Evolutionary conservation across 2,888 invertebrate genomes (phyloP).

Genomic region (Heteromyza rotundicornis): DNA sequence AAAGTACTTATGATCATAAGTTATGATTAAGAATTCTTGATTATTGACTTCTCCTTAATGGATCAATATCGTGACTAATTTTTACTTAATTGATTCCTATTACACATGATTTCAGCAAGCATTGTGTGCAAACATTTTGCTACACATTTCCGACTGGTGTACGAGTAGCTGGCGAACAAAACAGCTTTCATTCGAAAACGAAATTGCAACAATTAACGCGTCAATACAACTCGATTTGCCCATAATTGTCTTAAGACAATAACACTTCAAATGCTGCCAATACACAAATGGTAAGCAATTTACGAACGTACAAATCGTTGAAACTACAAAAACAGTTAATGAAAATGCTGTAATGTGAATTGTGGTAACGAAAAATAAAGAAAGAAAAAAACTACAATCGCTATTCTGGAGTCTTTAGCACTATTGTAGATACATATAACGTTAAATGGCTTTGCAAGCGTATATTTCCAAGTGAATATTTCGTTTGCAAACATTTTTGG

Average conservation of each 20-base stretch:
- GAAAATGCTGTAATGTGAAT: neutral
- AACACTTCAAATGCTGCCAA: neutral
- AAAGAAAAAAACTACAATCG: neutral
- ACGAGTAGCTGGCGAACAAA: neutral
- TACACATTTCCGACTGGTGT: no score
- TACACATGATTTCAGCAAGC: no score
- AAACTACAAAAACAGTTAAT: neutral
- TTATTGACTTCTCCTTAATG: no score
- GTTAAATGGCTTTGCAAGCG: no score
- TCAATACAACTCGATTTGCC: conserved; percentile 35
- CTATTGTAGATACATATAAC: no score
- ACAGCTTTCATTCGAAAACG: neutral
- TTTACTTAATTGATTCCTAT: no score
- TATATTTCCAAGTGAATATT: no score
- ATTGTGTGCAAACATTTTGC: no score
- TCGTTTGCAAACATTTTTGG: no score
- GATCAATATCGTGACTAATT: no score
- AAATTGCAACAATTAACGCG: conserved; percentile 32
- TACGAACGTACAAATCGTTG: neutral
- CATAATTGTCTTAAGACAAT: conserved; percentile 26
- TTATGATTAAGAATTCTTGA: no score
- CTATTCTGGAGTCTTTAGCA: conserved; percentile 35
- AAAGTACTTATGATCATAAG: no score
- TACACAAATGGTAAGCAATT: neutral
- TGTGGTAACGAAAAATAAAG: neutral